Base-by-base conservation (phyloP, 2,797 vertebrate genomes). In the Semaprochilodus insignis region DNA sequence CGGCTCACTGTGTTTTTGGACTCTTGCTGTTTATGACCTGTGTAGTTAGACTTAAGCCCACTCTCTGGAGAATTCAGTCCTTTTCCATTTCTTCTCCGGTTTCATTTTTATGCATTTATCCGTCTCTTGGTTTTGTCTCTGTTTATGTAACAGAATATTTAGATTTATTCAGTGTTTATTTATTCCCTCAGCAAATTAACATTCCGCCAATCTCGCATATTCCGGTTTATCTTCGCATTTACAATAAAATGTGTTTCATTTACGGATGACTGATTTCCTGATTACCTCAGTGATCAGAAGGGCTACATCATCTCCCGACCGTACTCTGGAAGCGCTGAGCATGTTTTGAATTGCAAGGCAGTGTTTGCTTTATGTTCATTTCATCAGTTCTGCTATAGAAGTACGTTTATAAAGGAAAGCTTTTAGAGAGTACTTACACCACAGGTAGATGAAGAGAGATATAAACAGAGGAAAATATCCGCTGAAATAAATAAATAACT, bases 211-310 rank as follows among this genome's bases (percentile, higher is more conserved):
- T 48, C 74, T 13, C 16, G 11, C 17, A 25, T 8, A 27, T n/a
- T 11, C 27, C 48, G 1, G 8, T 44, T 75, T 48, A 48, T 10
- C 44, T 48, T 48, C 44, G 10, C 44, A 48, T 48, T 67, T 76
- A 60, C 27, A 15, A 17, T 51, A 52, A 51, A 60, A 69, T 77
- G 66, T 77, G 25, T 62, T 77, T 36, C 27, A 10, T 74, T 74
- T 40, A 23, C 31, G 59, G 73, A 59, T 74, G 57, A 74, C 40
- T 70, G 52, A 60, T 21, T 34, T 40, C n/a, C n/a, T 57, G 59
- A 66, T 81, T 82, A 57, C 44, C 67, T 11, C 34, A 48, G 23
- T 51, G 34, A 66, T 55, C 34, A 81, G 51, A n/a, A 48, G 17
- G 48, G 44, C 67, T 36, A 62, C 34, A 44, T 34, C 23, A 40